Conservation (phyloP, 2,888 invertebrate genomes). For the Piscicola geometra region DNA sequence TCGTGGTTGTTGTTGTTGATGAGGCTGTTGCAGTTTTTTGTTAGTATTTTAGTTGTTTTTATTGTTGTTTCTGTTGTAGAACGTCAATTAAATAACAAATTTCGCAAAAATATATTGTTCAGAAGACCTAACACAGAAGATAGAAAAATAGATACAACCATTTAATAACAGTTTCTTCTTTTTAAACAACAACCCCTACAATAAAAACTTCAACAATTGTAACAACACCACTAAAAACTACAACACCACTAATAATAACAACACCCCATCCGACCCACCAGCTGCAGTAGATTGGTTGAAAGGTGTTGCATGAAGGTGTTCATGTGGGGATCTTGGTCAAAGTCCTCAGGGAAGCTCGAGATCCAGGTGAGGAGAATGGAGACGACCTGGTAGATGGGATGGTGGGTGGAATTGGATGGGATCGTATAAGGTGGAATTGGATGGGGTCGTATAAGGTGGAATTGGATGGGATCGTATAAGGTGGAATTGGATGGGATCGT, state of each 20-base stretch:
- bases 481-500: not conserved
- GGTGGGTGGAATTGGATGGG: too few relatives aligned
- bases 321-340: conserved; percentile 80
- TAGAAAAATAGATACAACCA: too few relatives aligned
- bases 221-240: not conserved
- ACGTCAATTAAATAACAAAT: too few relatives aligned
- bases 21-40: too few relatives aligned
- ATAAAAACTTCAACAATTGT: not conserved
- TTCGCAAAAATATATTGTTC: too few relatives aligned
- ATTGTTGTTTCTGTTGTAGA: too few relatives aligned
- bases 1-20: too few relatives aligned
- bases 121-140: too few relatives aligned
- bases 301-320: conserved; percentile 91
- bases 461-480: not conserved
- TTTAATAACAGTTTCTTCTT: not conserved
- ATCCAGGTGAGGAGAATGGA: conserved; percentile 95
- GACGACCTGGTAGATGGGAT: conserved; percentile 66
- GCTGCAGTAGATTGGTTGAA: conserved; percentile 75
- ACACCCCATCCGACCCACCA: conserved; percentile 62
- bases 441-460: too few relatives aligned
- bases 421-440: too few relatives aligned
- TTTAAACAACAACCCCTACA: not conserved
- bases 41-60: too few relatives aligned
- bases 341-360: conserved; percentile 65
- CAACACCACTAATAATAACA: conserved; percentile 3